phyloP scores from a whole-genome alignment of 2,888 invertebrate species.

The Lymantria dispar region DNA sequence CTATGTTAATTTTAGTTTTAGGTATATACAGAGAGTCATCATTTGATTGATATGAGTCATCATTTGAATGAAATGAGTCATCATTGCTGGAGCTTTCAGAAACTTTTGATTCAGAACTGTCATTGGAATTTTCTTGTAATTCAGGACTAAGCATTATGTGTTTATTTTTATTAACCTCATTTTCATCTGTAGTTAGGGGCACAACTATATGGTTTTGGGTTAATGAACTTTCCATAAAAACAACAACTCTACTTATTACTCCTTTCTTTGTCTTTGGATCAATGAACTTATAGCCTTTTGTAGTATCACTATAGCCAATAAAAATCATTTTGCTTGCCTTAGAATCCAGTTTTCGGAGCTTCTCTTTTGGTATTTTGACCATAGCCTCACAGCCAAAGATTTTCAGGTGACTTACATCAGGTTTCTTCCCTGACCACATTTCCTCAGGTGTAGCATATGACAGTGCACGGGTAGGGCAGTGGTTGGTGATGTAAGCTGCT shows the following conservation, averaged over 20 bases:
- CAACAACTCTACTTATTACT: conserved; percentile 13
- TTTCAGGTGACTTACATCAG: conserved; percentile 3
- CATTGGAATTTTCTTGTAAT: not conserved
- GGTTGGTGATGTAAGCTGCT: conserved; percentile 1
- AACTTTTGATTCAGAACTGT: not conserved
- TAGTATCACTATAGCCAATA: conserved; percentile 13
- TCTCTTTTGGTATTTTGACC: conserved; percentile 6
- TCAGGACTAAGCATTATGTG: not conserved
- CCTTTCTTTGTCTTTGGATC: conserved; percentile 9
- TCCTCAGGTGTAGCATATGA: conserved; percentile 3
- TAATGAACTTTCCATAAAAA: conserved; percentile 11
- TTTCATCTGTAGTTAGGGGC: not conserved
- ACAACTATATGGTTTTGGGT: not conserved
- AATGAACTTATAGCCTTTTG: conserved; percentile 8
- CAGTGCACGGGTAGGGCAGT: conserved; percentile 1
- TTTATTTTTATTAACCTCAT: not conserved
- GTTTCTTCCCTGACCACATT: conserved; percentile 5
- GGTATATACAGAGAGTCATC: not conserved
- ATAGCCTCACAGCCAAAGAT: conserved; percentile 8
- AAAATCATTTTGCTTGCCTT: conserved; percentile 3
- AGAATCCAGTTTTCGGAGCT: conserved; percentile 1
- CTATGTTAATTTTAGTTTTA: not conserved
- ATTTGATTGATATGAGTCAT: not conserved
- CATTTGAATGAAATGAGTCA: not conserved
- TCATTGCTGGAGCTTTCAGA: not conserved